phyloP scores from a whole-genome alignment of 2,797 vertebrate species.

The Siniperca undulata region DNA sequence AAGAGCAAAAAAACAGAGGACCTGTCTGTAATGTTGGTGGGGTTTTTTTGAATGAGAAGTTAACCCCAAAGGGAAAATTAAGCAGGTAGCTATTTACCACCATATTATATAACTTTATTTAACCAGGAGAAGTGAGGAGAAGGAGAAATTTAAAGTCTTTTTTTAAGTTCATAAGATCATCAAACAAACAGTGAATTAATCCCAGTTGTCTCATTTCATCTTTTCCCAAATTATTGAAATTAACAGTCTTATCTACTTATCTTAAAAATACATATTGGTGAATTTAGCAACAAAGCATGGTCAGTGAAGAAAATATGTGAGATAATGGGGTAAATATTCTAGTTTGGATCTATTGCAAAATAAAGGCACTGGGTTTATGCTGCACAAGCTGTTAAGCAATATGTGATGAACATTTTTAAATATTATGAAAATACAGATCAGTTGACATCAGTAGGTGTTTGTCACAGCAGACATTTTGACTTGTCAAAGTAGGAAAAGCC shows the following conservation, averaged over 20 bases:
- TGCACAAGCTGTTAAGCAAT: neutral
- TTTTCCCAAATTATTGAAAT: neutral
- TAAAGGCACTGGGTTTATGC: neutral
- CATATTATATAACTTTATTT: neutral
- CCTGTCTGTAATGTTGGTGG: neutral
- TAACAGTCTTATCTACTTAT: neutral
- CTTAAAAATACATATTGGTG: neutral
- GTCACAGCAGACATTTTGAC: neutral
- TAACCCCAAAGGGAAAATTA: neutral
- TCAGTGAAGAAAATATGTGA: neutral
- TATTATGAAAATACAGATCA: neutral
- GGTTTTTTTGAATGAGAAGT: neutral
- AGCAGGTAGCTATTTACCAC: neutral
- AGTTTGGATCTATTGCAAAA: neutral
- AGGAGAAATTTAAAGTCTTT: neutral
- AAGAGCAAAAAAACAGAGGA: neutral
- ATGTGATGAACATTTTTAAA: neutral
- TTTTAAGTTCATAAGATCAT: neutral
- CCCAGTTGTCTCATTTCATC: neutral
- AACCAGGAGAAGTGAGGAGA: neutral
- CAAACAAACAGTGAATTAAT: neutral
- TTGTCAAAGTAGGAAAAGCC: neutral
- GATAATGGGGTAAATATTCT: neutral
- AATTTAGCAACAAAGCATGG: neutral
- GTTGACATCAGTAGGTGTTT: neutral